A percentile compares a stretch with the other conserved stretches of the same genome.
Evolutionary conservation across 2,888 invertebrate species (phyloP).

Genomic region (Cephalotes varians): DNA sequence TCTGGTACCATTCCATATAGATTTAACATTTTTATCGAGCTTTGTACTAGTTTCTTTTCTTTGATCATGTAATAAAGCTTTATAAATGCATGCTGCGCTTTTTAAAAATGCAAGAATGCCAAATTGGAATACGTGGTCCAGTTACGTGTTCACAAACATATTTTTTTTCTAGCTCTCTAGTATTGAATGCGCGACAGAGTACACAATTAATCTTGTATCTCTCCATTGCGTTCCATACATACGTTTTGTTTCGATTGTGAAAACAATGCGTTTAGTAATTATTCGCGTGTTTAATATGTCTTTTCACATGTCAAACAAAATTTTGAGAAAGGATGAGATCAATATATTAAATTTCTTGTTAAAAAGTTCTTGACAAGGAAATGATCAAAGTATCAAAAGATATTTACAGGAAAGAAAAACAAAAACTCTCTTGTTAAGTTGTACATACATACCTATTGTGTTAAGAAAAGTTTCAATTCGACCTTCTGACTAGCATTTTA

Average conservation of each 20-base stretch:
- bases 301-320: neutral
- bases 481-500: neutral
- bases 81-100: constrained; percentile 12
- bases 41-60: constrained; percentile 17
- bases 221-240: neutral
- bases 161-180: neutral
- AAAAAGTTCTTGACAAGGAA: neutral
- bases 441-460: neutral
- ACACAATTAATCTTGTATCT: constrained; percentile 19
- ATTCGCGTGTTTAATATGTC: neutral
- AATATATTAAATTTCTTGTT: neutral
- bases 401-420: neutral
- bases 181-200: neutral
- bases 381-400: neutral
- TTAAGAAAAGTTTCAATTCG: constrained; percentile 10
- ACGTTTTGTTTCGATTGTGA: neutral
- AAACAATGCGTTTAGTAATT: neutral
- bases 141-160: neutral
- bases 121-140: constrained; percentile 18
- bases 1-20: constrained; percentile 23
- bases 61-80: constrained; percentile 2
- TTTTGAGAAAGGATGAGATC: neutral
- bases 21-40: constrained; percentile 35
- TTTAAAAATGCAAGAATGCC: constrained; percentile 27
- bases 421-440: neutral